Conservation (phyloP, 2,113 vertebrate genomes). For the Nothocercus nigrocapillus region DNA sequence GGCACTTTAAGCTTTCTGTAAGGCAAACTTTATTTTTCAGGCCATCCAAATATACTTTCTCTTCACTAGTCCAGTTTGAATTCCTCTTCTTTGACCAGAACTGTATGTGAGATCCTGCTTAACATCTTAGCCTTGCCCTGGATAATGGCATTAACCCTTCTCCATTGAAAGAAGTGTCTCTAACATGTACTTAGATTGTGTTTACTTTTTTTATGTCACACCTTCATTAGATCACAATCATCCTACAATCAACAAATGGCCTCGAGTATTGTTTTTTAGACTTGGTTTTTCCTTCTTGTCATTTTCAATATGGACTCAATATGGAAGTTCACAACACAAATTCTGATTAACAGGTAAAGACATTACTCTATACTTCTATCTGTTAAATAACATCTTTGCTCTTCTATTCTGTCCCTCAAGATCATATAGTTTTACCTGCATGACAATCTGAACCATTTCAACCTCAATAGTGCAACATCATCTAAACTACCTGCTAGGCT, state of each 20-base stretch:
- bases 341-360: background rate
- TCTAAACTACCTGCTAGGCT: background rate
- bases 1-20: background rate
- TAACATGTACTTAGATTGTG: background rate
- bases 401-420: background rate
- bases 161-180: background rate
- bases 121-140: background rate
- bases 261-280: background rate
- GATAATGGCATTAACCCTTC: too few relatives aligned
- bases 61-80: background rate
- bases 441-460: background rate
- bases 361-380: background rate
- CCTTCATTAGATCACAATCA: background rate
- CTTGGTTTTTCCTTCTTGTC: background rate
- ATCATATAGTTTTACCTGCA: background rate
- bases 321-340: background rate
- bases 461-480: background rate
- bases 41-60: background rate
- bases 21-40: background rate
- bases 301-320: background rate
- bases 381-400: background rate
- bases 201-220: background rate
- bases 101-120: background rate
- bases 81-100: background rate
- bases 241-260: background rate